Evolutionary conservation across 2,888 invertebrate species (phyloP).

Genomic region (Stratiomys singularior): DNA sequence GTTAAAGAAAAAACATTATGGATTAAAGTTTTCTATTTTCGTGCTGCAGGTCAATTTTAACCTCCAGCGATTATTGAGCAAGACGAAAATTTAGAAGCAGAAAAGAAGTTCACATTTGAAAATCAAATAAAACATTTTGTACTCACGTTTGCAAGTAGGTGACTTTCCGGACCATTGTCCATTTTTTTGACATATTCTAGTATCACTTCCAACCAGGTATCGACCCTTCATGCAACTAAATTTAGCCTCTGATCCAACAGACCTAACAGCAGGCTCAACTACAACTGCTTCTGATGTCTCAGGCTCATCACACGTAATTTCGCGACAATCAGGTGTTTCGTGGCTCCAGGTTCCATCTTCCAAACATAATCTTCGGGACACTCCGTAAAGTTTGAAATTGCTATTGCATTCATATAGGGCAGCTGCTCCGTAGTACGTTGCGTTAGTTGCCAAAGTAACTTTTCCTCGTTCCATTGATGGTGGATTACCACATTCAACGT

Average conservation of each 20-base stretch:
- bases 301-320: slow-evolving; percentile 83
- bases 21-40: no score
- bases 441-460: slow-evolving; percentile 84
- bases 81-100: no score
- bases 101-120: no score
- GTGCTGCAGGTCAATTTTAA: no score
- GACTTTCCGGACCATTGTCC: slow-evolving; percentile 86
- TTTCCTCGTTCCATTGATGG: slow-evolving; percentile 77
- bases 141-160: slow-evolving; percentile 84
- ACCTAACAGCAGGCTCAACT: slow-evolving; percentile 73
- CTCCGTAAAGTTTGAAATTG: slow-evolving; percentile 84
- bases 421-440: slow-evolving; percentile 87
- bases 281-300: slow-evolving; percentile 69
- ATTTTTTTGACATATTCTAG: slow-evolving; percentile 77
- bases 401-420: slow-evolving; percentile 85
- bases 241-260: slow-evolving; percentile 82
- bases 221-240: slow-evolving; percentile 87
- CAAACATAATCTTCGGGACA: slow-evolving; percentile 82
- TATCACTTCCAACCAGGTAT: slow-evolving; percentile 81
- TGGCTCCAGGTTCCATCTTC: slow-evolving; percentile 94
- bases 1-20: no score
- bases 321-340: slow-evolving; percentile 82
- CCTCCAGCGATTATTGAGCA: no score
- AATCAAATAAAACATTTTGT: no score
- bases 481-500: slow-evolving; percentile 87